These are phyloP conservation scores for Thymelicus sylvestris DNA, from an alignment of 2,888 invertebrate species.

Conservation along the genomic window DNA sequence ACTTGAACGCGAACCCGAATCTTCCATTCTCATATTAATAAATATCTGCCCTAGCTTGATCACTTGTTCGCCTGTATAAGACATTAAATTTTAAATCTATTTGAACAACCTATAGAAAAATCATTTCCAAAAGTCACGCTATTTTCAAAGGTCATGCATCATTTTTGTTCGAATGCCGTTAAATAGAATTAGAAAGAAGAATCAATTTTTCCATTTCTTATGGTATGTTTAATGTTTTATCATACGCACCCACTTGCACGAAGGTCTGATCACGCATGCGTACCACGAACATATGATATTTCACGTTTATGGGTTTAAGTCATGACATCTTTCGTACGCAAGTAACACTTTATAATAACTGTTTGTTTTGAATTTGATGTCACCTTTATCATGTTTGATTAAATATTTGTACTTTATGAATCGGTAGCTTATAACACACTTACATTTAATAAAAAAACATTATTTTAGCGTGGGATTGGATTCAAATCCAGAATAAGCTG, in stretches of 20 bases:
- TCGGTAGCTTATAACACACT: conserved; percentile 5
- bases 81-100: background rate
- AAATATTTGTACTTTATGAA: conserved; percentile 29
- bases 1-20: too few relatives aligned
- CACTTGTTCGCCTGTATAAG: too few relatives aligned
- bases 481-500: too few relatives aligned
- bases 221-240: conserved; percentile 39
- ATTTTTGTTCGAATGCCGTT: conserved; percentile 17
- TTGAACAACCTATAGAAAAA: background rate
- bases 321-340: conserved; percentile 80
- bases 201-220: conserved; percentile 45
- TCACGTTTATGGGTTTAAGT: conserved; percentile 80
- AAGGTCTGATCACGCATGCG: conserved; percentile 41
- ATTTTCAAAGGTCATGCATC: conserved; percentile 21
- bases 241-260: conserved; percentile 13
- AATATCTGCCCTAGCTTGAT: too few relatives aligned
- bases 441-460: background rate
- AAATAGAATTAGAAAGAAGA: conserved; percentile 27
- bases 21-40: too few relatives aligned
- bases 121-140: conserved; percentile 6
- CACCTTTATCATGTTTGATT: conserved; percentile 46
- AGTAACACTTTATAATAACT: conserved; percentile 70
- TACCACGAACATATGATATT: conserved; percentile 60
- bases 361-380: conserved; percentile 67
- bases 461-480: background rate